A percentile compares a stretch with the other conserved stretches of the same genome.
Conservation (phyloP, 2,888 invertebrate genomes). For the Ypsolopha scabrella region DNA sequence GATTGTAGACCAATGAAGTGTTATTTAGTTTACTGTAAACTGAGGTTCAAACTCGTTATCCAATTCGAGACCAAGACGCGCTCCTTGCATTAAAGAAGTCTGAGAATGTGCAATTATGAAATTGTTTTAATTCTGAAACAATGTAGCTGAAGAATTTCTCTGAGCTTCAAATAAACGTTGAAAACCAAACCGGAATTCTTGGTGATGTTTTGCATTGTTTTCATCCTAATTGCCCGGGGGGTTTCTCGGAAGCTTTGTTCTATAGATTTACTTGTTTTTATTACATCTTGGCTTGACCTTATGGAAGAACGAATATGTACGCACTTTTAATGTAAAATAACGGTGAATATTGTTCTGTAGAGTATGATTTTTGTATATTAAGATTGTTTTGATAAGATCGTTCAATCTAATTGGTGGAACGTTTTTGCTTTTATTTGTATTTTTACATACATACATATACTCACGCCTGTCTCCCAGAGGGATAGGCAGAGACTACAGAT, state of each 20-base stretch:
- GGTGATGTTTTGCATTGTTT: constrained; percentile 60
- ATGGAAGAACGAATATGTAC: not conserved
- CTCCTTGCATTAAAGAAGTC: constrained; percentile 35
- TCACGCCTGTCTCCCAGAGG: too few relatives aligned
- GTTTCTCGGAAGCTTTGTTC: not conserved
- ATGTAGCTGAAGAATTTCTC: constrained; percentile 64
- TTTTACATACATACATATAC: too few relatives aligned
- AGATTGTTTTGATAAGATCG: too few relatives aligned
- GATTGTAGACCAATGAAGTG: too few relatives aligned
- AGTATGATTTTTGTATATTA: not conserved
- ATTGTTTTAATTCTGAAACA: constrained; percentile 70
- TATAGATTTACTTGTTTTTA: not conserved
- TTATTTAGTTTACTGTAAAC: too few relatives aligned
- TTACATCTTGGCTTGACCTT: not conserved
- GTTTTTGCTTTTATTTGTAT: too few relatives aligned
- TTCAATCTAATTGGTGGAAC: too few relatives aligned
- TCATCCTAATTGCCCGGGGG: constrained; percentile 39
- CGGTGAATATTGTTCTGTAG: not conserved
- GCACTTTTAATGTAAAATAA: not conserved
- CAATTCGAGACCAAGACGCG: too few relatives aligned
- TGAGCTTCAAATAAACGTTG: constrained; percentile 42
- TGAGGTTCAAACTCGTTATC: too few relatives aligned
- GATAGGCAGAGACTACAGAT: too few relatives aligned
- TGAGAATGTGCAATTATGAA: constrained; percentile 68
- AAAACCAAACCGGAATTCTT: constrained; percentile 64